Evolutionary conservation across 2,797 vertebrate genomes (phyloP).

Genomic region (Alectoris magna): DNA sequence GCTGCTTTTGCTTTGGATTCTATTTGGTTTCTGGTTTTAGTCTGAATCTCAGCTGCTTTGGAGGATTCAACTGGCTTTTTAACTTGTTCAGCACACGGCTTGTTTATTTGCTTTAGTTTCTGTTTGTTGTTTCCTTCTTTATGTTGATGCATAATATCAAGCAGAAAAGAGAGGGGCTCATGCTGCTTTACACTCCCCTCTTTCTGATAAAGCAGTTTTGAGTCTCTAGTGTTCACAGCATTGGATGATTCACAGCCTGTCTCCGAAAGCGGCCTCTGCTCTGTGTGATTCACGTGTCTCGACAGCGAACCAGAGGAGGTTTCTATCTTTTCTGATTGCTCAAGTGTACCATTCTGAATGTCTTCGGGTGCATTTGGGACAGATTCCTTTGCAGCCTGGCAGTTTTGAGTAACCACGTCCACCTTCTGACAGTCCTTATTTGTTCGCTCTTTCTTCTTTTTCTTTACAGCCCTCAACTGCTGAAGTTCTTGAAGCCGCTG

Average conservation of each 20-base stretch:
- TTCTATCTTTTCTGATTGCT: conserved; percentile 78
- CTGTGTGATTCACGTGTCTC: conserved; percentile 76
- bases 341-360: conserved; percentile 78
- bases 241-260: conserved; percentile 34
- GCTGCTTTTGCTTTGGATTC: conserved; percentile 79
- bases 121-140: conserved; percentile 81
- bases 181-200: conserved; percentile 81
- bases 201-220: conserved; percentile 79
- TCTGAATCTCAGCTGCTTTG: conserved; percentile 77
- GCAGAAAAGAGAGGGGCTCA: conserved; percentile 80
- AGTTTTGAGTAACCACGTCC: conserved; percentile 79
- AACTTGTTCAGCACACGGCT: conserved; percentile 63
- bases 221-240: conserved; percentile 71
- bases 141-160: conserved; percentile 81
- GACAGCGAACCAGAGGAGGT: conserved; percentile 66
- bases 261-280: conserved; percentile 70
- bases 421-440: conserved; percentile 78
- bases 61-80: conserved; percentile 77
- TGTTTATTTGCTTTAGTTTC: conserved; percentile 81
- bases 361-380: conserved; percentile 82
- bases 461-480: conserved; percentile 89
- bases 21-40: conserved; percentile 76
- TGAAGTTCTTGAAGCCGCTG: conserved; percentile 92
- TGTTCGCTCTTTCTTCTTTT: conserved; percentile 94
- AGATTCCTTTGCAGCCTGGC: conserved; percentile 85